These are phyloP conservation scores for Gymnopithys bicolor DNA, from an alignment of 2,797 vertebrate genomes.

Conservation along the genomic window DNA sequence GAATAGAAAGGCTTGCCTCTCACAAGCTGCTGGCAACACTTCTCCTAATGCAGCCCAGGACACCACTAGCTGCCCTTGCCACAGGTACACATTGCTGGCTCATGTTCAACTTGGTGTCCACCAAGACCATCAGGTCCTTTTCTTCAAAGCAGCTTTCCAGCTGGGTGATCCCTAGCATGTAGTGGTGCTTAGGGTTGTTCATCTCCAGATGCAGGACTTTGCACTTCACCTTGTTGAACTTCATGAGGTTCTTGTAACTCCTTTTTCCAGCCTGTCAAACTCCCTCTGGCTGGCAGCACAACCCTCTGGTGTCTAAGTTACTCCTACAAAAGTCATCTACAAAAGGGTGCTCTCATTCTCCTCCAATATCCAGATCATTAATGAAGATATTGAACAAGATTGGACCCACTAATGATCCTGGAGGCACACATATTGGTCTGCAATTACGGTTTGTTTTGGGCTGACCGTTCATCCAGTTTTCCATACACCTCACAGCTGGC, in stretches of 20 bases:
- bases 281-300: not conserved
- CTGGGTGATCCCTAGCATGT: not conserved
- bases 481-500: not conserved
- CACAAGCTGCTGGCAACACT: rapidly evolving
- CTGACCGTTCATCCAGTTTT: not conserved
- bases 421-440: not conserved
- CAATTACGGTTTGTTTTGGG: not conserved
- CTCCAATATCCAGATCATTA: not conserved
- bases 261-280: not conserved
- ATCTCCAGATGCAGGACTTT: not conserved
- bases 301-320: not conserved
- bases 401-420: not conserved
- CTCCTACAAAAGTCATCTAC: not conserved
- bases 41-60: not conserved
- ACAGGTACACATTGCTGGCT: not conserved
- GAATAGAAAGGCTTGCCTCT: not conserved
- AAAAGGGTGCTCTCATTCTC: not conserved
- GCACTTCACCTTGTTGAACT: not conserved
- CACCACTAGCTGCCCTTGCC: not conserved
- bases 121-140: not conserved
- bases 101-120: not conserved
- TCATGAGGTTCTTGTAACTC: not conserved
- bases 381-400: not conserved
- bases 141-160: not conserved
- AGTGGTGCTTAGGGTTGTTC: not conserved